Evolutionary conservation across 2,113 vertebrate species (phyloP).

Genomic region (Tinamus guttatus): DNA sequence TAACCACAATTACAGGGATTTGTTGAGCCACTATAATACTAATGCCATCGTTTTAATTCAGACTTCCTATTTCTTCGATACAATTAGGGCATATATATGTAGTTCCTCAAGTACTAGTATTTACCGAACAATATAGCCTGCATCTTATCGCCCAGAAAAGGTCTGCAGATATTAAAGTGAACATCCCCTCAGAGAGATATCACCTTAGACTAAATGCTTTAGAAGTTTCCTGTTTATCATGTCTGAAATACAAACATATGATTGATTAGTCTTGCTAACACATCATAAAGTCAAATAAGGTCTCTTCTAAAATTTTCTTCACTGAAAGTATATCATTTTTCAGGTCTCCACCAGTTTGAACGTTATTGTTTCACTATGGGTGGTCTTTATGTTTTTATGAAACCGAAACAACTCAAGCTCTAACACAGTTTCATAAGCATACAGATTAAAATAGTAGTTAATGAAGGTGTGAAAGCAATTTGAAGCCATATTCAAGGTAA

Average conservation of each 20-base stretch:
- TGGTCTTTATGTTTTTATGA: slow-evolving; percentile 11
- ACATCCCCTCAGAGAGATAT: neutral
- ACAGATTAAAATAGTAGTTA: slow-evolving; percentile 14
- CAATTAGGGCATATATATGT: neutral
- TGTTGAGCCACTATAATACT: neutral
- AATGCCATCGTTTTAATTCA: neutral
- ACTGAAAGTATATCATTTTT: neutral
- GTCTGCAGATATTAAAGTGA: neutral
- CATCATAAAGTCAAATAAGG: slow-evolving; percentile 7
- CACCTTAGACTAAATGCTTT: neutral
- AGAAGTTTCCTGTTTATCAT: neutral
- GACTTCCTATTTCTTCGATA: slow-evolving; percentile 20
- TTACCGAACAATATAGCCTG: neutral
- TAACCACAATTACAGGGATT: neutral
- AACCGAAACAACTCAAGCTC: neutral
- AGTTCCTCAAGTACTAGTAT: neutral
- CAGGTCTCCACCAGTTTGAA: neutral
- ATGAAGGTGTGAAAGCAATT: slow-evolving; percentile 13
- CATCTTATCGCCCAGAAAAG: neutral
- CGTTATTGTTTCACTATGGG: neutral
- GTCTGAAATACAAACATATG: slow-evolving; percentile 1
- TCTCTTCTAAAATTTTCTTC: too few species aligned
- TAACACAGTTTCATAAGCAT: neutral
- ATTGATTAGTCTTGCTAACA: neutral
- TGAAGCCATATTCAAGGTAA: slow-evolving; percentile 1